Evolutionary conservation across 2,888 invertebrate genomes (phyloP).

Genomic region (Tipula lateralis): DNA sequence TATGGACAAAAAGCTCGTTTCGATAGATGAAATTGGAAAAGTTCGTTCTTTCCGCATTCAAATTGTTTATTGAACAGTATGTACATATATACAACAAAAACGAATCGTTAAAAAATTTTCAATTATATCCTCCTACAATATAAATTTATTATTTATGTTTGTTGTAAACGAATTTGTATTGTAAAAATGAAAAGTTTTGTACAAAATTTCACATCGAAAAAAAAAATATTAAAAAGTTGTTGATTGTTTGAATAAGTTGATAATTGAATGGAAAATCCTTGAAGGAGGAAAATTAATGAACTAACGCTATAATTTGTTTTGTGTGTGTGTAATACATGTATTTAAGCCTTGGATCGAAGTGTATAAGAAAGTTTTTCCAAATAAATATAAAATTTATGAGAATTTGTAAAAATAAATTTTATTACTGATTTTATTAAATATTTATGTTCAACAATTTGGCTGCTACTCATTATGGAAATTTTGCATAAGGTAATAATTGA

Average conservation of each 20-base stretch:
- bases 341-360: not conserved
- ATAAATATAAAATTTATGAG: not conserved
- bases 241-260: slow-evolving; percentile 11
- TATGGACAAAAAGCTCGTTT: not conserved
- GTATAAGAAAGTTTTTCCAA: not conserved
- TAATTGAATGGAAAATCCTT: slow-evolving; percentile 1
- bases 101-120: not conserved
- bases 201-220: too few species aligned
- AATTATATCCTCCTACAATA: not conserved
- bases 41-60: not conserved
- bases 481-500: not conserved
- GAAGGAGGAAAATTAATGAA: not conserved
- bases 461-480: not conserved
- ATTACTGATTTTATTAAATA: not conserved
- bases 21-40: not conserved
- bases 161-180: slow-evolving; percentile 19
- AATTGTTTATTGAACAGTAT: not conserved
- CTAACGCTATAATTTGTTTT: not conserved
- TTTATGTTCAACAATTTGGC: not conserved
- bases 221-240: too few species aligned
- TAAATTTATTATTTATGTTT: not conserved
- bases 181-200: not conserved
- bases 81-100: not conserved
- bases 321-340: too few species aligned
- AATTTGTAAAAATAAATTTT: not conserved